Evolutionary conservation across 2,888 invertebrate species (phyloP), one percentile per base, ranked within the genome.

Genomic region (Meteorus cinctellus): DNA sequence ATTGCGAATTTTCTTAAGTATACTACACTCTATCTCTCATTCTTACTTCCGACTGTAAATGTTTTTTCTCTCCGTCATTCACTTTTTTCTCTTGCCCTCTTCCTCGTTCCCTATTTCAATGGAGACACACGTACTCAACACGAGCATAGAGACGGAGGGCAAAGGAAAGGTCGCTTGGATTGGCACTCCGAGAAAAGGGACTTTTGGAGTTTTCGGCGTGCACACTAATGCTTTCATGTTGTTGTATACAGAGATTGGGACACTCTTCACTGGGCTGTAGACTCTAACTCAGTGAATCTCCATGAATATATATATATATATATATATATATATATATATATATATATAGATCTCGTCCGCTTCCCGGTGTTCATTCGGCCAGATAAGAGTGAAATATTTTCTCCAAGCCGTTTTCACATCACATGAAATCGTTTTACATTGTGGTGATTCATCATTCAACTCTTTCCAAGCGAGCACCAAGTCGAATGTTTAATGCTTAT

Each of bases 1-100:
- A 87, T 87, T 85, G 86, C 83, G 86, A 87, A 86, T 87, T 87
- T 87, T 87, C 86, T 87, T 84, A 86, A 87, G 86, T 83, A 74
- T 77, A 70, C 75, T 75, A 78, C 74, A 81, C 73, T 77, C 48
- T 67, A 48, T 63, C 68, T 74, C 77, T 73, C 71, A 59, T 19
- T 55, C 55, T 55, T 55, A 4, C 55, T 6, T 55, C 2, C 19
- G 24, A n/a, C 19, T 19, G 19, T 19, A 19, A 55, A 55, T 55
- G 19, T 55, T 55, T 14, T 48, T 48, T 48, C n/a, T n/a, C n/a
- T 70, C 34, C 4, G 59, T 55, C n/a, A 48, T n/a, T 16, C n/a
- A 48, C 41, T 48, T 31, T 45, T 60, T 72, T 73, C 60, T 75
- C 69, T 45, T 69, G 34, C 6, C 66, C 45, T n/a, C 67, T 71